These are phyloP conservation scores for Bryconaethiops microstoma DNA, from an alignment of 2,797 vertebrate species.

Conservation along the genomic window DNA sequence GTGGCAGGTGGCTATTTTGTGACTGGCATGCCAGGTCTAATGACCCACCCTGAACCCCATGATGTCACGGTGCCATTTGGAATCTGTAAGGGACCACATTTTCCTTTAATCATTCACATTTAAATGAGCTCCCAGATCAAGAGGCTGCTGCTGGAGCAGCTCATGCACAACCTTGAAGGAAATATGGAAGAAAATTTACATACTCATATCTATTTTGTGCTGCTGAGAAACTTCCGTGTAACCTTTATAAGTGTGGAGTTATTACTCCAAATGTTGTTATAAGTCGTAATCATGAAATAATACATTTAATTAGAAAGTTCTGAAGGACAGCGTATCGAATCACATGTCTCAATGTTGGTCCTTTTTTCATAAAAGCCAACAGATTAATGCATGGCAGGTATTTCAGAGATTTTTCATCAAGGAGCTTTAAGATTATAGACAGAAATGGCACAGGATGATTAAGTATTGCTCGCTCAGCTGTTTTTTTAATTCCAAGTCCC, in stretches of 20 bases:
- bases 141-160: background rate
- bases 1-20: slow-evolving; percentile 58
- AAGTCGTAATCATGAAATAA: too few species aligned
- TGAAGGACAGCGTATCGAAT: background rate
- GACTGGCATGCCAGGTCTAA: slow-evolving; percentile 40
- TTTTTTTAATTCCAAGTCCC: slow-evolving; percentile 48
- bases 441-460: slow-evolving; percentile 35
- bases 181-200: background rate
- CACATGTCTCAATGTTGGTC: background rate
- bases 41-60: slow-evolving; percentile 38
- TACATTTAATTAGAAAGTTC: too few species aligned
- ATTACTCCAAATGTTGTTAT: too few species aligned
- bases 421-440: slow-evolving; percentile 26
- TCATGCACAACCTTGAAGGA: background rate
- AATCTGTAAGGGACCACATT: slow-evolving; percentile 18
- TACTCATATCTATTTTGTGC: background rate
- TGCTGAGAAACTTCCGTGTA: slow-evolving; percentile 1
- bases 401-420: slow-evolving; percentile 9
- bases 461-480: slow-evolving; percentile 39
- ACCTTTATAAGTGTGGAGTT: background rate
- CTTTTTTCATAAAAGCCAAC: slow-evolving; percentile 39
- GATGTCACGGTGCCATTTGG: slow-evolving; percentile 36
- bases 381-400: slow-evolving; percentile 23
- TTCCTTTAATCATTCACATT: slow-evolving; percentile 45
- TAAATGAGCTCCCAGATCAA: slow-evolving; percentile 30